Conservation (phyloP, 2,797 vertebrate genomes). For the Anguilla anguilla region DNA sequence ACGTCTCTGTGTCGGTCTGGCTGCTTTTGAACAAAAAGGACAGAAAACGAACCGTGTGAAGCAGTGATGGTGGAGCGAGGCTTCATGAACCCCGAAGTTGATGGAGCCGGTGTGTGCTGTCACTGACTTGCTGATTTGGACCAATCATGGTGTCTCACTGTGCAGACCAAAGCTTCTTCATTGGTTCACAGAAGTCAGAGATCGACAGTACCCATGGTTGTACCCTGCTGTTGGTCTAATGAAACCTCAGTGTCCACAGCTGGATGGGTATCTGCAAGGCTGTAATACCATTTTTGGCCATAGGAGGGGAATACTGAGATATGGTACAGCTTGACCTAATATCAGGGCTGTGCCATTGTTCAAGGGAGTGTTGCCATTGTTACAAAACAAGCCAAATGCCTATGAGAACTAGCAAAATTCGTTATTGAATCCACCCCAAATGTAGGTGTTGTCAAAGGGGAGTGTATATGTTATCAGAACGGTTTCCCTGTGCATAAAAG, state of each 20-base stretch:
- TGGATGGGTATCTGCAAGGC: background rate
- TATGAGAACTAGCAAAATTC: background rate
- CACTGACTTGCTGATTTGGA: background rate
- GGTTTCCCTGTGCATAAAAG: background rate
- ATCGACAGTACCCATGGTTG: background rate
- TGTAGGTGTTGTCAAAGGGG: background rate
- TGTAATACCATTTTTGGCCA: constrained; percentile 16
- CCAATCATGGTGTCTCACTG: background rate
- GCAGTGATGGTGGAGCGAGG: background rate
- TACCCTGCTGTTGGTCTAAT: background rate
- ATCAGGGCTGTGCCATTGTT: background rate
- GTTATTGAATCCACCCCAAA: background rate
- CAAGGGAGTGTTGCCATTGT: background rate
- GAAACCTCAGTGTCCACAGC: background rate
- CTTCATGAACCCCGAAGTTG: background rate
- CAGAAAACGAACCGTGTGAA: background rate
- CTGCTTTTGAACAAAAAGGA: background rate
- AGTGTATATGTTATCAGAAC: background rate
- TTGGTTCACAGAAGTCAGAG: background rate
- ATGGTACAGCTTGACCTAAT: background rate
- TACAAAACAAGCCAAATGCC: background rate
- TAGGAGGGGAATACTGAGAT: background rate
- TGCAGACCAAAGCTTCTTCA: background rate
- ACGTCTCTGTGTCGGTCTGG: background rate
- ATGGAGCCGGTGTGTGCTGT: background rate